Conservation (phyloP, 2,113 vertebrate species). For the Lophius piscatorius region DNA sequence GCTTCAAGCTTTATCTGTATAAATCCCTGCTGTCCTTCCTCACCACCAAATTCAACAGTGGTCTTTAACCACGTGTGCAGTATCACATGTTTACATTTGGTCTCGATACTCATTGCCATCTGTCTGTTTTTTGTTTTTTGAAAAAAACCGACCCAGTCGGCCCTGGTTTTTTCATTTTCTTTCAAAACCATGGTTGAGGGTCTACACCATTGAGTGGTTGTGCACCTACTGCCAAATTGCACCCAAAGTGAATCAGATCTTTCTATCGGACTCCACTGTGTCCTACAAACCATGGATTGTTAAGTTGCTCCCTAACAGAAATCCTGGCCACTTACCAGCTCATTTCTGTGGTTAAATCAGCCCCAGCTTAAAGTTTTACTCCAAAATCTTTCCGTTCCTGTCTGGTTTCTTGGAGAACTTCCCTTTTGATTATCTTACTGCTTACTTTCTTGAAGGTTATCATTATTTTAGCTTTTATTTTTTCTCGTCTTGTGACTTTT, state of each 20-base stretch:
- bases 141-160: neutral
- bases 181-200: conserved; percentile 10
- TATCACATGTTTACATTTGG: neutral
- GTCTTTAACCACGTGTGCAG: conserved; percentile 10
- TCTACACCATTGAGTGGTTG: neutral
- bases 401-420: neutral
- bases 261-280: conserved; percentile 14
- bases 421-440: neutral
- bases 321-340: conserved; percentile 23
- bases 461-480: neutral
- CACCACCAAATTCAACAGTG: neutral
- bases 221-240: conserved; percentile 28
- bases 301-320: conserved; percentile 13
- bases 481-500: too few relatives aligned
- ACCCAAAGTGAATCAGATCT: conserved; percentile 3
- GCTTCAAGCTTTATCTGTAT: neutral
- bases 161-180: too few relatives aligned
- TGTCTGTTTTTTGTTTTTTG: conserved; percentile 3
- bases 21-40: neutral
- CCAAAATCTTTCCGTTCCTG: neutral
- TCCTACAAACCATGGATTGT: conserved; percentile 28
- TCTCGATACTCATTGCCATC: neutral
- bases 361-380: neutral
- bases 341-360: conserved; percentile 25
- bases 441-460: neutral